Evolutionary conservation across 2,888 invertebrate species (phyloP).

Genomic region (Meandrusa payeni): DNA sequence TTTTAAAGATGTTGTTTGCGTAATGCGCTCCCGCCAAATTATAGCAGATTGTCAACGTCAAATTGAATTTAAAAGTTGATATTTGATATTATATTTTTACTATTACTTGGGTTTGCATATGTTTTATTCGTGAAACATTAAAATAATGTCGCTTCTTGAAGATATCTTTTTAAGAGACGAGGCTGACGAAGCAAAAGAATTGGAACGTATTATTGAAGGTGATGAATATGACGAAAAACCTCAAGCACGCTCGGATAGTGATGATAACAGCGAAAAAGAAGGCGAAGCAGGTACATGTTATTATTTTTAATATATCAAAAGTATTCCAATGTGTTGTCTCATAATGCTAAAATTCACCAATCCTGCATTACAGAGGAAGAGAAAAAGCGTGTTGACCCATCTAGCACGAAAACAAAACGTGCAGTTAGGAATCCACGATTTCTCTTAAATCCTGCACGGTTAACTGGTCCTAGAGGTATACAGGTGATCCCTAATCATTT

Average conservation of each 20-base stretch:
- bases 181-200: slow-evolving; percentile 61
- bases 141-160: slow-evolving; percentile 63
- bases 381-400: slow-evolving; percentile 61
- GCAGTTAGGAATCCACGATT: slow-evolving; percentile 84
- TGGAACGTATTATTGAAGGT: slow-evolving; percentile 72
- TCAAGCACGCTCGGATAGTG: slow-evolving; percentile 48
- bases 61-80: too few relatives aligned
- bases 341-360: too few relatives aligned
- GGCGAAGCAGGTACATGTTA: slow-evolving; percentile 62
- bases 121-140: too few relatives aligned
- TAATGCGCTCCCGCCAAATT: slow-evolving; percentile 10
- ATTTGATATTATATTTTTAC: too few relatives aligned
- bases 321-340: slow-evolving; percentile 28
- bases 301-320: neutral
- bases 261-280: slow-evolving; percentile 61
- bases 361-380: slow-evolving; percentile 70
- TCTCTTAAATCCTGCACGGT: slow-evolving; percentile 84
- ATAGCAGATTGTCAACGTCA: slow-evolving; percentile 7
- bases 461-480: slow-evolving; percentile 90
- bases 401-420: slow-evolving; percentile 71
- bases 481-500: slow-evolving; percentile 89
- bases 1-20: too few relatives aligned
- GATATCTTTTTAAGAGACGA: slow-evolving; percentile 70
- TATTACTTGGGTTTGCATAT: too few relatives aligned
- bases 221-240: slow-evolving; percentile 71